Evolutionary conservation across 2,888 invertebrate species (phyloP), one percentile per base, ranked within the genome.

Genomic region (Rotaria sp.): DNA sequence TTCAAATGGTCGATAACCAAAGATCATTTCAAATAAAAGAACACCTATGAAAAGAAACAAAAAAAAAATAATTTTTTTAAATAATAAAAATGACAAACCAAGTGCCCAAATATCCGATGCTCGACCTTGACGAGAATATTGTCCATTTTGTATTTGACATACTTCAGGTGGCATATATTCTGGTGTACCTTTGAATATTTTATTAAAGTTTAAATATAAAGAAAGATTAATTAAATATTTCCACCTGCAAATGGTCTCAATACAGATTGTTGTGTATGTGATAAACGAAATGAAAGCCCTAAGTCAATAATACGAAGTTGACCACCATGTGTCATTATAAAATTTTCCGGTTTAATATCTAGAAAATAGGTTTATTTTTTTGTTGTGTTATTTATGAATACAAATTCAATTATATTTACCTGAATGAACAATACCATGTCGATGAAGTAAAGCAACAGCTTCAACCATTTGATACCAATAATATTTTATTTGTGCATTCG

Each of bases 101-200:
- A 52, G 50, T 52, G 55, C 50, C 84, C 84, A 55, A 30, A 84
- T 84, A 45, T 80, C 75, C 11, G 75, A 38, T 80, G 75, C 26
- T 45, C 45, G 38, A 26, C 75, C 75, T 41, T 80, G 45, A 41
- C 30, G 38, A 7, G 75, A 80, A 80, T 45, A 80, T 80, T 80
- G 75, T 13, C 75, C 75, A 38, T 80, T 80, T 45, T 80, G 75
- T 41, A 80, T 45, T 38, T 45, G 50, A 84, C 84, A 84, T 55
- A 84, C 84, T 84, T 84, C 84, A 15, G 84, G 84, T 52, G 84
- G 84, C 84, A 84, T 84, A 55, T 84, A 84, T 52, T 84, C 84
- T 13, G 84, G 84, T 24, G 84, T 84, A 30, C 84, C 80, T 80
- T 45, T 67, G 30, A 67, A 67, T 67, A 67, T 21, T 35, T 35